Evolutionary conservation across 2,888 invertebrate genomes (phyloP), one percentile per base, ranked within the genome.

Genomic region (Agriopis leucophaearia): DNA sequence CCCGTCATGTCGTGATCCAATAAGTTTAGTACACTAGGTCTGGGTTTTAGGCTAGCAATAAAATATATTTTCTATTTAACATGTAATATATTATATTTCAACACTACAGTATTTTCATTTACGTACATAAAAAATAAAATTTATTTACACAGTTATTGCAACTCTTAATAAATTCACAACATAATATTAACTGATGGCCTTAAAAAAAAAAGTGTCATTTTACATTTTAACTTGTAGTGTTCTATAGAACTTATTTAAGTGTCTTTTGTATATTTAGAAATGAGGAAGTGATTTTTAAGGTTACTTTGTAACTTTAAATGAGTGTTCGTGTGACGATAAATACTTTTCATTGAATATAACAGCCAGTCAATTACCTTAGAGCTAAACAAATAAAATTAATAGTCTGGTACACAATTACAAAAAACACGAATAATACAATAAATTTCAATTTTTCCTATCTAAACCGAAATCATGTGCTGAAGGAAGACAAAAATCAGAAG

Each of bases 11-110:
- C 8, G 9, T 38, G 38, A 38, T 27, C 27, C 3, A 38, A 38
- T 38, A 9, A 8, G 4, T 3, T 38, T 38, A 38, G 8, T 38
- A 38, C 9, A 38, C 8, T 8, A 36, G 8, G 8, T 6, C 4
- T 36, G 8, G 36, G 8, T 44, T 1, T 10, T 6, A 44, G 15
- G 44, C 8, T 51, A 52, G 16, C 35, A 81, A 74, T 72, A 69
- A 77, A 79, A 80, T 42, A 16, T 44, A 35, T 58, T 63, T 71
- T 74, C 78, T 82, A 79, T 83, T 76, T 88, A 92, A 92, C 91
- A 89, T 87, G 81, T 88, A 71, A 91, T 91, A 92, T 92, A 91
- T 87, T 88, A 84, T 76, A 82, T 87, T 88, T 86, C 81, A 90
- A 88, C 83, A 78, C 88, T 88, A 90, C 85, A 83, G 85, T 87